Evolutionary conservation across 2,888 invertebrate genomes (phyloP).

Genomic region (Rhagium mordax): DNA sequence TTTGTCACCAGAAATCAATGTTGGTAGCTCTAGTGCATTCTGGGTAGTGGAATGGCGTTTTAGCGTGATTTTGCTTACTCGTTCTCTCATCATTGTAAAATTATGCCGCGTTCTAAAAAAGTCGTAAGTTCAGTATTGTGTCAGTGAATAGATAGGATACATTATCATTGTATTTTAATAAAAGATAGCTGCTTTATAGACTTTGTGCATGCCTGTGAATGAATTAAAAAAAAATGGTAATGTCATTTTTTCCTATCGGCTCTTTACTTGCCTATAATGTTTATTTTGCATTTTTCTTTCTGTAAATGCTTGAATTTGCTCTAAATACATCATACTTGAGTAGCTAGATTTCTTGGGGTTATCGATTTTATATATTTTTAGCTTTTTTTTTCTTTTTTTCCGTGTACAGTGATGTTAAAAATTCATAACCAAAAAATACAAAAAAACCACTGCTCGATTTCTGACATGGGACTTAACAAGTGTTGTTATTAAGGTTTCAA

Average conservation of each 20-base stretch:
- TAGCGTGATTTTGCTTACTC: constrained; percentile 59
- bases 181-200: constrained; percentile 51
- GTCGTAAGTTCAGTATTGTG: constrained; percentile 64
- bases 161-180: constrained; percentile 46
- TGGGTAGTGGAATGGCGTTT: constrained; percentile 66
- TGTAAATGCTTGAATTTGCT: constrained; percentile 50
- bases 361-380: constrained; percentile 47
- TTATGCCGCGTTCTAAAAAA: constrained; percentile 69
- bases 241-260: constrained; percentile 65
- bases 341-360: constrained; percentile 26
- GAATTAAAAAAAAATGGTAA: constrained; percentile 66
- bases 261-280: constrained; percentile 59
- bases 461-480: constrained; percentile 38
- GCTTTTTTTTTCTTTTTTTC: constrained; percentile 50
- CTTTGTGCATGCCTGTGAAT: constrained; percentile 60
- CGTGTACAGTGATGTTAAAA: constrained; percentile 64
- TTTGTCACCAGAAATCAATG: constrained; percentile 70
- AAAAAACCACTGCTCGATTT: constrained; percentile 59
- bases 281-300: constrained; percentile 61
- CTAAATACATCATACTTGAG: constrained; percentile 20
- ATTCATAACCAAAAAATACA: constrained; percentile 71
- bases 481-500: constrained; percentile 40
- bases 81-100: constrained; percentile 55
- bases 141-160: constrained; percentile 51
- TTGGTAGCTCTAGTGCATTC: constrained; percentile 67